Base-by-base conservation (phyloP, 2,888 invertebrate genomes). In the Tridacna gigas region DNA sequence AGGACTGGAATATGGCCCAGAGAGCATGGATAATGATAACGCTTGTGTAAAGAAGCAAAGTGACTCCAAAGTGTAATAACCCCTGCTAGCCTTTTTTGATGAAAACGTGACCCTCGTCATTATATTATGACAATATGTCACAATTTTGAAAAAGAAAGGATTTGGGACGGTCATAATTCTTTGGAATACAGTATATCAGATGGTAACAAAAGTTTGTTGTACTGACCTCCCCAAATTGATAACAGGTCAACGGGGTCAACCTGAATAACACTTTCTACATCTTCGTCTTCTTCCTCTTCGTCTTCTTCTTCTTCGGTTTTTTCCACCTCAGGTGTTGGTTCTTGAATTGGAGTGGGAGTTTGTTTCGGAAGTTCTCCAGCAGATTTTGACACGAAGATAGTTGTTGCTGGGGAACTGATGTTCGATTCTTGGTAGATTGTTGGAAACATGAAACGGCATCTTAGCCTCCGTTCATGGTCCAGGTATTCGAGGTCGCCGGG, bases 381-480 rank as follows among this genome's bases (percentile, higher is more conserved):
- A 7, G 84, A 82, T 56, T 81, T 77, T 11, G 86, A 83, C 56
- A 75, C 76, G 28, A 75, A 77, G n/a, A 83, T 82, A 15, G 79
- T 25, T 18, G 88, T 78, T 11, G 82, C 79, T 37, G 87, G 80
- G 7, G 84, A 80, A n/a, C 71, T 79, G 4, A 76, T 61, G 26
- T 61, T 67, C 20, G 80, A 80, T 71, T 82, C 75, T 45, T 84
- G 80, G 28, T 85, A 78, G 22, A 84, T 87, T 3, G 84, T 83
- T 0, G 88, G 90, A 75, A 90, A 90, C 86, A 87, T 89, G 60
- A 86, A 80, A 11, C 79, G 84, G 76, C 86, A 88, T 9, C 88
- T 76, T 3, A 88, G 74, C 51, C 83, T 77, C 7, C 89, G 63
- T 71, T 86, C 88, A 7, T 81, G 79, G 18, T 77, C 76, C 20